These are phyloP conservation scores for Mimumesa dahlbomi DNA, from an alignment of 2,888 invertebrate genomes.

Conservation along the genomic window DNA sequence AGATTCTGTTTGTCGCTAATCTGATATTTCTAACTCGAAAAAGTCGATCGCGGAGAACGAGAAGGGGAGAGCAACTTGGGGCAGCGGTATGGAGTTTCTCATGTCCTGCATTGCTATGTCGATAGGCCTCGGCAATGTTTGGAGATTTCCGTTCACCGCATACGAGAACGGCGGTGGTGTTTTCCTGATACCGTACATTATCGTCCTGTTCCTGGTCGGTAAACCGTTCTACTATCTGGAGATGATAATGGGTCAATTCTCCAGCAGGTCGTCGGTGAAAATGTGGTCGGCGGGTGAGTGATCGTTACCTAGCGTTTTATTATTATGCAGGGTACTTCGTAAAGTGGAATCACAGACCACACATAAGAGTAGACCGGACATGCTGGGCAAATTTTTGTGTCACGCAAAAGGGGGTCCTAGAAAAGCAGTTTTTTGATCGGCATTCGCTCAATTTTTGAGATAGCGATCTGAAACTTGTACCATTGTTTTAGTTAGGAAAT, in stretches of 20 bases:
- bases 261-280: conserved; percentile 89
- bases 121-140: conserved; percentile 86
- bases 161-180: conserved; percentile 87
- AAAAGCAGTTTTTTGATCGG: too few species aligned
- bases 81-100: conserved; percentile 84
- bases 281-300: conserved; percentile 83
- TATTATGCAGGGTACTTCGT: background rate
- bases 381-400: too few species aligned
- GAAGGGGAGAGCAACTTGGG: conserved; percentile 80
- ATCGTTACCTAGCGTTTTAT: background rate
- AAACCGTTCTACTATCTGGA: conserved; percentile 93
- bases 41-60: conserved; percentile 36
- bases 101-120: conserved; percentile 86
- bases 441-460: too few species aligned
- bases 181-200: conserved; percentile 86
- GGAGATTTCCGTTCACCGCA: conserved; percentile 86
- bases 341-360: background rate
- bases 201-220: conserved; percentile 85
- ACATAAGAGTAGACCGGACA: too few species aligned
- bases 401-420: background rate
- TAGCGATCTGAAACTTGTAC: too few species aligned
- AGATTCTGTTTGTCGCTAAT: background rate
- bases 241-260: conserved; percentile 92
- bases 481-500: too few species aligned
- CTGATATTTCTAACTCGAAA: background rate